Evolutionary conservation across 2,113 vertebrate genomes (phyloP), one percentile per base, ranked within the genome.

Genomic region (Leptodactylus fuscus): DNA sequence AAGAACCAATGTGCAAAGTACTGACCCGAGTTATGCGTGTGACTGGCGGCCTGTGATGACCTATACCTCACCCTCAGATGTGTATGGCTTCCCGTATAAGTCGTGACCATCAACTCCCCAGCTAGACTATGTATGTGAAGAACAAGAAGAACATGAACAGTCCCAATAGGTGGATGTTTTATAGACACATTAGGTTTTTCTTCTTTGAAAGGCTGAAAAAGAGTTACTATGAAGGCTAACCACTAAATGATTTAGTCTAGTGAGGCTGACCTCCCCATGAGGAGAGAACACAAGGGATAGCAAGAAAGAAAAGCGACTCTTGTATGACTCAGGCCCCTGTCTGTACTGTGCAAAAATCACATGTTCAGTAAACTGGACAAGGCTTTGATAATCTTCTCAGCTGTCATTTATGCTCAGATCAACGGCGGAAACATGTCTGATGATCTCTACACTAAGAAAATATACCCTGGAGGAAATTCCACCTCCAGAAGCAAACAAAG

Each of bases 311-410:
- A 24, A 12, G 1, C 70, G 27, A 24, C n/a, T 24, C 20, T 41
- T 34, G 20, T 46, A 16, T 74, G 67, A 70, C 67, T 70, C 67
- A 70, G 32, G 67, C 34, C 48, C 29, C 74, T 51, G 74, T 76
- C 74, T 12, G 12, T 53, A 49, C 46, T 76, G 74, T 22, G 24
- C 48, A 32, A 5, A 22, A 51, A 51, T 49, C 74, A 34, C 48
- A 32, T 32, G 44, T 29, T 76, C 74, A 76, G 46, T 34, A 51
- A 34, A 34, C 74, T 51, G 74, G 74, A 53, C 48, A 53, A 9
- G 6, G 2, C 41, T 76, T 76, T 51, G 48, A 76, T 34, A 8
- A 13, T 46, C 3, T 32, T 51, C 24, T 32, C 16, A 76, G 48
- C 46, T 48, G 46, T 76, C 74, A 51, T 34, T 53, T 51, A 49